Conservation (phyloP, 2,888 invertebrate species). For the Portevinia maculata region DNA sequence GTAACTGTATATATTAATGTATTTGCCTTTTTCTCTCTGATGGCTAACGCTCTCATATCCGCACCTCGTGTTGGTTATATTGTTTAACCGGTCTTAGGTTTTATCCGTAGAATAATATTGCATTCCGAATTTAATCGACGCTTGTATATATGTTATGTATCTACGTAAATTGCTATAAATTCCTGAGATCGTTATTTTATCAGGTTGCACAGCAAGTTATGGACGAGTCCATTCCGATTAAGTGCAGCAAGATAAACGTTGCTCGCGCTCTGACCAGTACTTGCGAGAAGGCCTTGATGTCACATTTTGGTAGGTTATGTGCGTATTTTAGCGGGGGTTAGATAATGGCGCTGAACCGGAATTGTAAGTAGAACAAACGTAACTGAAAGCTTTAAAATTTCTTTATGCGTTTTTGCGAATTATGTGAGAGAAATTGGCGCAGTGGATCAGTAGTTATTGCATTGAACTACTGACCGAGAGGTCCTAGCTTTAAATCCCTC, state of each 20-base stretch:
- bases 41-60: constrained; percentile 55
- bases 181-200: constrained; percentile 57
- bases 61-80: constrained; percentile 48
- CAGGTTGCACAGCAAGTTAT: constrained; percentile 23
- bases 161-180: constrained; percentile 66
- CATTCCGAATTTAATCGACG: constrained; percentile 65
- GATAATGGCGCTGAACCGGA: constrained; percentile 40
- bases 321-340: constrained; percentile 24
- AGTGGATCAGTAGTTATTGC: too few species aligned
- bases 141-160: constrained; percentile 28
- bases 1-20: constrained; percentile 19
- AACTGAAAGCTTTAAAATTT: constrained; percentile 51
- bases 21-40: constrained; percentile 20
- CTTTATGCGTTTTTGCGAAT: too few species aligned
- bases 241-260: constrained; percentile 25
- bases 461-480: too few species aligned
- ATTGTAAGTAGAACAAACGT: constrained; percentile 61
- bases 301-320: constrained; percentile 46
- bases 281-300: constrained; percentile 52
- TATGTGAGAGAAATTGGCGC: too few species aligned
- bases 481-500: too few species aligned
- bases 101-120: constrained; percentile 31
- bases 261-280: not conserved
- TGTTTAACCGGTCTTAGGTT: constrained; percentile 45
- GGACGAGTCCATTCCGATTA: constrained; percentile 37